phyloP scores from a whole-genome alignment of 2,113 vertebrate genomes.

The Phalacrocorax brasilianus region DNA sequence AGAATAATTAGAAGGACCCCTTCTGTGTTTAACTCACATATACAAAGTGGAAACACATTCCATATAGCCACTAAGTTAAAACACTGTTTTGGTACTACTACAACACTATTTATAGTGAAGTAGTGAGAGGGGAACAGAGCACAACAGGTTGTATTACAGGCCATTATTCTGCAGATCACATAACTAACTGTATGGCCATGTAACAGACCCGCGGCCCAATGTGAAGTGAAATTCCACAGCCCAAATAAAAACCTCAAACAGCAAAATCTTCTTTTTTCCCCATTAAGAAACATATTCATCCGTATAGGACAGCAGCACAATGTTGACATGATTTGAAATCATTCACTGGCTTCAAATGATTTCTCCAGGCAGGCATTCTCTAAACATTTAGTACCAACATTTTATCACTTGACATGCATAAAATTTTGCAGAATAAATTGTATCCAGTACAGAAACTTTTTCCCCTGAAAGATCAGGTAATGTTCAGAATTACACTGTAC shows the following conservation, averaged over 20 bases:
- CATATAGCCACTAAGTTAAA: not conserved
- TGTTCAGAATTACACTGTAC: not conserved
- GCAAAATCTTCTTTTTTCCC: not conserved
- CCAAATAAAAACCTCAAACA: not conserved
- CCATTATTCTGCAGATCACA: not conserved
- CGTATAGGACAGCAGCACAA: not conserved
- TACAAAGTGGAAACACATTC: not conserved
- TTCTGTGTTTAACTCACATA: not conserved
- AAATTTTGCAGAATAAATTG: not conserved
- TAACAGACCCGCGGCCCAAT: too few relatives aligned
- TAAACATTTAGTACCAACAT: not conserved
- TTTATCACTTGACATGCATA: not conserved
- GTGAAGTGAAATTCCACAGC: accelerated
- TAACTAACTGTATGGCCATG: not conserved
- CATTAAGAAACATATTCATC: not conserved
- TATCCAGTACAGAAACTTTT: not conserved
- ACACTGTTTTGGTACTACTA: not conserved
- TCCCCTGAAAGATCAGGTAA: not conserved
- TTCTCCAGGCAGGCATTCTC: not conserved
- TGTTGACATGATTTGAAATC: accelerated
- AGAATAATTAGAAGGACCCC: not conserved
- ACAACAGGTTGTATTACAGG: not conserved
- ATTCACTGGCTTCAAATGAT: not conserved
- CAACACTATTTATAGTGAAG: not conserved
- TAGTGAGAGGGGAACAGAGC: not conserved